Evolutionary conservation across 2,797 vertebrate species (phyloP), one percentile per base, ranked within the genome.

Genomic region (Peromyscus nudipes): DNA sequence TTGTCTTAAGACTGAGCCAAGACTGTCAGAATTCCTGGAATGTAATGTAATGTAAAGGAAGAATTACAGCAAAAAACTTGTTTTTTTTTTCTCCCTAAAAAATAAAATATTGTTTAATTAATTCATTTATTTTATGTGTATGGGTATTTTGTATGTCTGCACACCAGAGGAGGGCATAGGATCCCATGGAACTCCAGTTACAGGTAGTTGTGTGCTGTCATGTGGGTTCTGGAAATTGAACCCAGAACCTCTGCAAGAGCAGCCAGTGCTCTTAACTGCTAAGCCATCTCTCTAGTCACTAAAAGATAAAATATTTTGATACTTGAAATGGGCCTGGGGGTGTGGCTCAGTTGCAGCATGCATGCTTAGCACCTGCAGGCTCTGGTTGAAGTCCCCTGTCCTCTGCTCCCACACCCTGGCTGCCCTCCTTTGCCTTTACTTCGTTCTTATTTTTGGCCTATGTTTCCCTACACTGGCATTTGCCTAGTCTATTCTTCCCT

Each of bases 1-100:
- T 92, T 92, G 65, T 60, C 40, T 89, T 91, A 93, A 85, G 79
- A 92, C n/a, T 79, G 90, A 93, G 73, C 79, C 87, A 95, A 49
- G 10, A 90, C 19, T 29, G 46, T 91, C 34, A 76, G 79, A 98
- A 95, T 95, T 96, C 57, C 60, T 91, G 46, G 55, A 92, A 90
- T 13, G 23, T 40, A 86, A 67, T 81, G 23, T 40, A 86, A 62
- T 81, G 19, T 65, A 46, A 96, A 95, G 52, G 73, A 89, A 91
- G 93, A 96, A 67, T 7, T 57, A 27, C 40, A 67, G 55, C 91
- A 80, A 93, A 92, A 88, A 73, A 81, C 90, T 40, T 91, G 83
- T 10, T n/a, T 77, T 96, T 4, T 77, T 96, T 34, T 29, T 2
- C 4, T 92, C 14, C 90, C 88, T 79, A 96, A 85, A 85, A 52